phyloP scores from a whole-genome alignment of 2,113 vertebrate genomes.

The Etheostoma spectabile region DNA sequence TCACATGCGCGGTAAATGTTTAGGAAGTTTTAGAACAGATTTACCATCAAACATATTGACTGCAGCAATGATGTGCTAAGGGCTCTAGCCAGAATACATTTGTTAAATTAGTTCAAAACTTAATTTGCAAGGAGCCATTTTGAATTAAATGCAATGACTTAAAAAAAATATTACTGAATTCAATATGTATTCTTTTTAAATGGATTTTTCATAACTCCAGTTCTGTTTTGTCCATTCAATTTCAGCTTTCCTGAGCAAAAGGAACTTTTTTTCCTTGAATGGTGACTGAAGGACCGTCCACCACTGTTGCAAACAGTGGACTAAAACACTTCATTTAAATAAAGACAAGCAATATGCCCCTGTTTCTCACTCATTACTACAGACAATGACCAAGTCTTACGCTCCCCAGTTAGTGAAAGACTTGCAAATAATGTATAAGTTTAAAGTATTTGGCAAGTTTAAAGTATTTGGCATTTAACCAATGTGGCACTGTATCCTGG shows the following conservation, averaged over 20 bases:
- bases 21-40: background rate
- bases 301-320: constrained; percentile 1
- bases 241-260: background rate
- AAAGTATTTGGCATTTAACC: constrained; percentile 32
- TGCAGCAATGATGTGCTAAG: background rate
- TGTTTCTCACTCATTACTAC: constrained; percentile 17
- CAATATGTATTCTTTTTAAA: constrained; percentile 5
- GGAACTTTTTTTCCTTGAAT: background rate
- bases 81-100: background rate
- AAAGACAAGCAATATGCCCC: constrained; percentile 24
- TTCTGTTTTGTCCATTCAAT: constrained; percentile 18
- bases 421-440: constrained; percentile 27
- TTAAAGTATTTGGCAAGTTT: constrained; percentile 17
- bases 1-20: background rate
- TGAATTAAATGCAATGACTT: background rate
- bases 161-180: background rate
- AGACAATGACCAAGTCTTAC: constrained; percentile 26
- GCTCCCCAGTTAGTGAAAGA: constrained; percentile 28
- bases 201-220: background rate
- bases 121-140: constrained; percentile 4
- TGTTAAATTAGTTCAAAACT: constrained; percentile 2
- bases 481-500: constrained; percentile 38
- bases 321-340: constrained; percentile 17
- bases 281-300: constrained; percentile 5
- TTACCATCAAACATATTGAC: background rate